phyloP scores from a whole-genome alignment of 92 coral and sea anemone genomes.

The Zoanthus solanderi region DNA sequence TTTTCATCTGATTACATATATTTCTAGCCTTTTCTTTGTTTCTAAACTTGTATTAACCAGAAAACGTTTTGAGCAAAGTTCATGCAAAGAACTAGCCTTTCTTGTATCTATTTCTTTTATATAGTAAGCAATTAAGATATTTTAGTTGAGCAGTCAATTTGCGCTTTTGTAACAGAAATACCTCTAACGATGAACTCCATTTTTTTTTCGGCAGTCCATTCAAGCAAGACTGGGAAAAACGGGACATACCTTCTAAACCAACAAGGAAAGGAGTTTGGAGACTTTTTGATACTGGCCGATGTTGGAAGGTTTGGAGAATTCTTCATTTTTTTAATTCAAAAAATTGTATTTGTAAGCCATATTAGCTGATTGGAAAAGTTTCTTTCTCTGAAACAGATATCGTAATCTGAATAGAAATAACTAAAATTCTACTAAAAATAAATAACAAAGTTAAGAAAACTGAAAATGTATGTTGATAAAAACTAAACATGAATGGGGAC shows the following conservation, averaged over 20 bases:
- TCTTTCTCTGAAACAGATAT: no score
- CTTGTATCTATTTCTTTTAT: not conserved
- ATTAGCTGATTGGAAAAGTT: not conserved
- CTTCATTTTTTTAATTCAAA: no score
- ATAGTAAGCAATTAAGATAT: not conserved
- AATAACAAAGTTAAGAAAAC: not conserved
- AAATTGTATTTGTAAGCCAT: not conserved
- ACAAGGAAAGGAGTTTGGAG: constrained; percentile 22
- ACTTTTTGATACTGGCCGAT: not conserved
- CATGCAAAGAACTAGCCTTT: no score
- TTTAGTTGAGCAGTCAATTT: not conserved
- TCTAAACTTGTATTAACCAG: no score
- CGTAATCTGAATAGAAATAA: no score
- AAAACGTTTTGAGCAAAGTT: no score
- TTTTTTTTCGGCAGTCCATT: not conserved
- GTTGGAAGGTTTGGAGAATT: constrained; percentile 12
- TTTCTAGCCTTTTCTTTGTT: no score
- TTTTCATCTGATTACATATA: not conserved
- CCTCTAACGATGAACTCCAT: not conserved
- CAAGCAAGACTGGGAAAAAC: constrained; percentile 14
- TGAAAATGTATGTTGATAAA: not conserved
- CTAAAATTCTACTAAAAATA: no score
- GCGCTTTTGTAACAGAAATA: not conserved
- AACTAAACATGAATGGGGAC: not conserved
- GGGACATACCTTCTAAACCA: constrained; percentile 8